These are phyloP conservation scores for Seira ritae DNA, from an alignment of 2,888 invertebrate species.

Conservation along the genomic window DNA sequence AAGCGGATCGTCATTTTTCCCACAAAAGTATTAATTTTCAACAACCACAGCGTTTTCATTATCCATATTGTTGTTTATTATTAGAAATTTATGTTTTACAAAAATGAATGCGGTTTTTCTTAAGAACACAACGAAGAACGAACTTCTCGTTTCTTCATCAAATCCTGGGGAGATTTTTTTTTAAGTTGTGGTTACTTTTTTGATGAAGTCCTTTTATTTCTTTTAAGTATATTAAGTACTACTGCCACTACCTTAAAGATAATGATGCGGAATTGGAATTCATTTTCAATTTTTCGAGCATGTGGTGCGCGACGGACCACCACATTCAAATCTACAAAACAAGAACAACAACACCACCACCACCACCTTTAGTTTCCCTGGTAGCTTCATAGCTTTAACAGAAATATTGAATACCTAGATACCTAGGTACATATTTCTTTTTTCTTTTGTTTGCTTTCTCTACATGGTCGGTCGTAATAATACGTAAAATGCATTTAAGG, in stretches of 20 bases:
- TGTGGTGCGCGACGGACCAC: constrained; percentile 27
- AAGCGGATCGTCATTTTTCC: constrained; percentile 10
- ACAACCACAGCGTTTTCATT: constrained; percentile 6
- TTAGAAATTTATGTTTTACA: not conserved
- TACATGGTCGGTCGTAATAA: not conserved
- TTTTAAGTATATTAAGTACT: not conserved
- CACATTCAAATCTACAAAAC: not conserved
- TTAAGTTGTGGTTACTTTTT: no score
- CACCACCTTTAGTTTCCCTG: no score
- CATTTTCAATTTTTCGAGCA: constrained; percentile 52
- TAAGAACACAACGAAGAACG: not conserved
- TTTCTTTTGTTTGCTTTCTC: constrained; percentile 4
- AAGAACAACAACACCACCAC: no score
- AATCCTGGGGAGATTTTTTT: no score
- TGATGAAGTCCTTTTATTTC: constrained; percentile 16
- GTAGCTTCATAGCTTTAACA: no score
- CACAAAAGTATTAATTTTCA: constrained; percentile 14
- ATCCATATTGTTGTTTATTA: constrained; percentile 15
- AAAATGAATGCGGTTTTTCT: constrained; percentile 11
- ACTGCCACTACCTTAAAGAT: no score
- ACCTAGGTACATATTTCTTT: no score
- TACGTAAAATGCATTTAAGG: constrained; percentile 37
- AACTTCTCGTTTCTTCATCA: not conserved
- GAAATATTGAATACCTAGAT: no score
- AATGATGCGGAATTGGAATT: not conserved